Conservation (phyloP, 2,113 vertebrate genomes). For the Gallinago paraguaiae region DNA sequence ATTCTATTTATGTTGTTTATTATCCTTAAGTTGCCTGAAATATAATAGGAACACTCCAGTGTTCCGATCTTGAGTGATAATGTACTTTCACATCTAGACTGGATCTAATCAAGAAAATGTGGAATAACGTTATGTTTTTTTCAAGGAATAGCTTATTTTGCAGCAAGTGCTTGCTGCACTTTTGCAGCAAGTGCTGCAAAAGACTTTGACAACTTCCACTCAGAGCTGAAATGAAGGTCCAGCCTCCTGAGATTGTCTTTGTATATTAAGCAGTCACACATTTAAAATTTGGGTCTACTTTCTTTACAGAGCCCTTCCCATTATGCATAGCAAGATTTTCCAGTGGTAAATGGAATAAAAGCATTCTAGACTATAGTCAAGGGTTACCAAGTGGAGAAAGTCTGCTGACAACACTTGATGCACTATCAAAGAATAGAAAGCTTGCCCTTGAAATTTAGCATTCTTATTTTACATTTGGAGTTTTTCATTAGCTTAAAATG, state of each 20-base stretch:
- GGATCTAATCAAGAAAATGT: neutral
- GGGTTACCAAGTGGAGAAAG: neutral
- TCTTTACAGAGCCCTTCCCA: neutral
- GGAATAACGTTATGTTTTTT: neutral
- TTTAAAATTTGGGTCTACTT: neutral
- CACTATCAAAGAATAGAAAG: neutral
- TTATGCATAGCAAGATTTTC: neutral
- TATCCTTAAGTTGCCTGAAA: neutral
- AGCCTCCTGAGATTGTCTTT: neutral
- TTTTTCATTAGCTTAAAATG: neutral
- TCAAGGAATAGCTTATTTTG: neutral
- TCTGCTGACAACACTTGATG: neutral
- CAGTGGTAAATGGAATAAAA: neutral
- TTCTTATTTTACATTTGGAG: neutral
- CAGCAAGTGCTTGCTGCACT: neutral
- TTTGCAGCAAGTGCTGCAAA: neutral
- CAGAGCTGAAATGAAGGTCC: neutral
- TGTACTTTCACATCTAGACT: neutral
- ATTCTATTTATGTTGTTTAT: neutral
- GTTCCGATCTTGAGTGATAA: neutral
- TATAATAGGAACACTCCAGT: neutral
- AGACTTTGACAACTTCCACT: neutral
- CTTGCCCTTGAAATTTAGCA: neutral
- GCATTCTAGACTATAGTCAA: neutral
- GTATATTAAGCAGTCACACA: neutral